Conservation (phyloP, 2,797 vertebrate genomes). For the Luscinia luscinia region DNA sequence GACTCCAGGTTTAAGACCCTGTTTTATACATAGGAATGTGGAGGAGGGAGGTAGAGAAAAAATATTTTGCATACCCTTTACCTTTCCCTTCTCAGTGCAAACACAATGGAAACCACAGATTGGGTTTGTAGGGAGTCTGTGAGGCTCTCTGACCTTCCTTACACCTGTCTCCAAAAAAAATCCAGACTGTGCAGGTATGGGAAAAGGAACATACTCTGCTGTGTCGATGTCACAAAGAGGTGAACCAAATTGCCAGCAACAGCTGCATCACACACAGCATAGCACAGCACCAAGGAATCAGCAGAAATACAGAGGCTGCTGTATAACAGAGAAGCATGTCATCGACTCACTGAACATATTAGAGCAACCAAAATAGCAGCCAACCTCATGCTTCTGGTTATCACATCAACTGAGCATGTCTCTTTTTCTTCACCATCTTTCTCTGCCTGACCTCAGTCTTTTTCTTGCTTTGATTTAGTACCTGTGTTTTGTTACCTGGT, state of each 20-base stretch:
- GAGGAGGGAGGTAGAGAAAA: neutral
- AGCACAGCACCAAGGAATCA: neutral
- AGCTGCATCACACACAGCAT: neutral
- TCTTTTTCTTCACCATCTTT: neutral
- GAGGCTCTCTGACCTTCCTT: constrained; percentile 57
- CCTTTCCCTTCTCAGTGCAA: constrained; percentile 73
- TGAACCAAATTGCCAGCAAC: neutral
- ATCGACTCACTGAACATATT: neutral
- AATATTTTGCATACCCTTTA: neutral
- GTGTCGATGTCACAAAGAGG: neutral
- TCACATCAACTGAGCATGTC: neutral
- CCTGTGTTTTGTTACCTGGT: neutral
- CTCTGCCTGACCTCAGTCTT: neutral
- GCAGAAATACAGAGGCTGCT: neutral
- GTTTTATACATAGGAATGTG: neutral
- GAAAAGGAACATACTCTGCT: constrained; percentile 48
- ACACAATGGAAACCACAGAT: constrained; percentile 74
- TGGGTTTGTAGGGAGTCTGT: constrained; percentile 71
- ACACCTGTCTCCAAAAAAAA: constrained; percentile 74
- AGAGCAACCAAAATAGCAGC: neutral
- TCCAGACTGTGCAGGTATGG: constrained; percentile 74
- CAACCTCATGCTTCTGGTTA: neutral
- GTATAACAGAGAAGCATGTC: neutral
- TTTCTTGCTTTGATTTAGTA: neutral
- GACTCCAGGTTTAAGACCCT: neutral